A percentile compares a stretch with the other conserved stretches of the same genome.
These are phyloP conservation scores for Phyllostomus hastatus DNA, from an alignment of 2,113 vertebrate species.

Conservation along the genomic window DNA sequence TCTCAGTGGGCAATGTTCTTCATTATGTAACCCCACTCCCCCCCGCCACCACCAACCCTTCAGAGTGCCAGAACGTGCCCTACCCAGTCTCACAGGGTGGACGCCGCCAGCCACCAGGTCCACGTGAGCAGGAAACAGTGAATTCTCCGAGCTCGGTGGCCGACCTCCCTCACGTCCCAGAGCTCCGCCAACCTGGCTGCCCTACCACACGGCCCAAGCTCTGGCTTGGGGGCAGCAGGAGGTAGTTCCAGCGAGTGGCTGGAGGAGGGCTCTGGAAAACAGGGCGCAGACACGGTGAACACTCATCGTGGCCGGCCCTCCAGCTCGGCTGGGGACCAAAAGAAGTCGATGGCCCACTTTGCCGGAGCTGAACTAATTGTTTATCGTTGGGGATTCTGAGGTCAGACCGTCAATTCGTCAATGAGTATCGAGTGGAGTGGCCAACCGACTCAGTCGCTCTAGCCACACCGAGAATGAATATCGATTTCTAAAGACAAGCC, in stretches of 20 bases:
- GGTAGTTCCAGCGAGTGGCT: background rate
- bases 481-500: conserved; percentile 13
- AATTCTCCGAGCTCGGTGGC: background rate
- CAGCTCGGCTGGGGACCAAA: background rate
- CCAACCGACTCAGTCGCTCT: background rate
- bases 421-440: background rate
- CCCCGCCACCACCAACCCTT: background rate
- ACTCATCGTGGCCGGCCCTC: background rate
- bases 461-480: background rate
- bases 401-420: background rate
- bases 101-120: background rate
- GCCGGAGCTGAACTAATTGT: background rate
- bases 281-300: background rate
- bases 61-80: background rate
- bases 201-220: background rate
- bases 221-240: background rate
- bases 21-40: conserved; percentile 58
- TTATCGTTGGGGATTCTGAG: background rate
- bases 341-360: background rate
- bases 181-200: background rate
- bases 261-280: background rate
- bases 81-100: background rate
- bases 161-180: background rate
- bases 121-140: background rate
- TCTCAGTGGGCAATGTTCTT: conserved; percentile 41